Conservation (phyloP, 1,140 invertebrate genomes). For the Tribolium castaneum region DNA sequence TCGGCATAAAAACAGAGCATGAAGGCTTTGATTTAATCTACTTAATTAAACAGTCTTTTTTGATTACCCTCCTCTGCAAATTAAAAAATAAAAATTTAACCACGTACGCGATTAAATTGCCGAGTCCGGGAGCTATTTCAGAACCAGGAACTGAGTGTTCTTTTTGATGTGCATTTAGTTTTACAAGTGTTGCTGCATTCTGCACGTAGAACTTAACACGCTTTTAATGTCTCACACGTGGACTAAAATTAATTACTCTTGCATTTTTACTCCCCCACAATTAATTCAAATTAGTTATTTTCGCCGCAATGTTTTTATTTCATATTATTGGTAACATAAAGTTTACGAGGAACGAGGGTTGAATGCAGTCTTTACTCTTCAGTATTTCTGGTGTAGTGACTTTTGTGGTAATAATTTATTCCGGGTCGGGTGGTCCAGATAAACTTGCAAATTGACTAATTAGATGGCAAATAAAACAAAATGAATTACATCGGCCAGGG, state of each 20-base stretch:
- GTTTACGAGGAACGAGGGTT: neutral
- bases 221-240: constrained; percentile 31
- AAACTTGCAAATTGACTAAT: constrained; percentile 48
- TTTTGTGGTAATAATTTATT: constrained; percentile 27
- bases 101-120: constrained; percentile 41
- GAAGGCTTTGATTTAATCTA: constrained; percentile 40
- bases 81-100: constrained; percentile 44
- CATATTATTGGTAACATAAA: neutral
- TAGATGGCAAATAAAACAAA: constrained; percentile 48
- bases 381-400: neutral
- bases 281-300: too few relatives aligned
- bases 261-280: too few relatives aligned
- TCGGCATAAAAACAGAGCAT: constrained; percentile 18
- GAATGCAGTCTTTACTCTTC: neutral
- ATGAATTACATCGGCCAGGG: constrained; percentile 41
- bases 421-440: constrained; percentile 35
- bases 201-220: constrained; percentile 25
- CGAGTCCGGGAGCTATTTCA: constrained; percentile 30
- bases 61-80: constrained; percentile 41
- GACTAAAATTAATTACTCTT: constrained; percentile 17
- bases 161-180: constrained; percentile 32
- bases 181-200: neutral
- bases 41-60: constrained; percentile 43
- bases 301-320: neutral
- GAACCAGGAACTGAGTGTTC: constrained; percentile 14